Base-by-base conservation (phyloP, 1,140 invertebrate genomes). In the Phymastichus coffea region DNA sequence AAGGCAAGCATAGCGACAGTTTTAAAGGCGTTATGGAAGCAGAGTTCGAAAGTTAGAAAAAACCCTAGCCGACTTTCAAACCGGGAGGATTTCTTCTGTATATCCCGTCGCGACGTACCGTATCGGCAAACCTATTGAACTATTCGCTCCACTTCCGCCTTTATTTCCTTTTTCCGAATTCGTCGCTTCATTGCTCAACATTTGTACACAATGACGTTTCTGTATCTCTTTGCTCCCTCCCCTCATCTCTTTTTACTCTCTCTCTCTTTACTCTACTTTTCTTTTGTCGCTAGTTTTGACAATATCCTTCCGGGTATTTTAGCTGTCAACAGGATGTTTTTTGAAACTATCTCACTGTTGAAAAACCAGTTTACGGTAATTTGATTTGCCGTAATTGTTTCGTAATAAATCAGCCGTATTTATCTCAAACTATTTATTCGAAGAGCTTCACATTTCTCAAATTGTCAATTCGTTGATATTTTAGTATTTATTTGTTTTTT, bases 161-260 rank as follows among this genome's bases (percentile, higher is more conserved):
- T 58, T 83, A 77, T 76, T 84, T 79, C 65, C 83, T 76, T 66
- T 78, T 79, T 65, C 80, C 81, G 61, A 88, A 87, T 70, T 87
- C 83, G 53, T 82, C 77, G 35, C 82, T 85, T 65, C 85, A 87
- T 67, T 83, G 78, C 68, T 65, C 65, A 61, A 70, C 68, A 70
- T 74, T 74, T 71, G 70, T 74, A 74, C 71, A 71, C 68, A 68
- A 63, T 59, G 51, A 63, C 54, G 30, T 63, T 56, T 37, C 63
- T 55, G 61, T 65, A 67, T 63, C 58, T 57, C 66, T 66, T 73
- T 41, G 53, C 66, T 57, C 46, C 64, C 49, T 65, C 65, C 62
- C 37, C 57, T 65, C 55, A 63, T 44, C 61, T 69, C 56, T 55
- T 48, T 56, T 47, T 64, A 48, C 30, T 41, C 44, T 48, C 23